Evolutionary conservation across 2,888 invertebrate genomes (phyloP), one percentile per base, ranked within the genome.

Genomic region (Hemaris fuciformis): DNA sequence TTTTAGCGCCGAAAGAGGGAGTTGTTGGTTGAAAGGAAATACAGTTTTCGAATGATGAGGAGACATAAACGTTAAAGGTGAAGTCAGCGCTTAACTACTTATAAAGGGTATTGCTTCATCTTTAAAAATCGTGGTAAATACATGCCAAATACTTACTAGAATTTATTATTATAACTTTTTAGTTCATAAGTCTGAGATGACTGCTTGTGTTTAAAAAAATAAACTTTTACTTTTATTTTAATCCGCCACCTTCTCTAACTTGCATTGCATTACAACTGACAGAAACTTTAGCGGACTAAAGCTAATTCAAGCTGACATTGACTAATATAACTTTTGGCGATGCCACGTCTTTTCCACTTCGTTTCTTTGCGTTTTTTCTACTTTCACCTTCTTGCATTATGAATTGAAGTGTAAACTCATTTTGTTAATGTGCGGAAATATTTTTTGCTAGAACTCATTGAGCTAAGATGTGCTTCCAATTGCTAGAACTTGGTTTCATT

Each of bases 291-390:
- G 62, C 58, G 67, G 65, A 70, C 69, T 71, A 66, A 69, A 72
- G 71, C 74, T 80, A 76, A 80, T 77, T 75, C 66, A 65, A 68
- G 61, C 65, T 74, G 76, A 75, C 79, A 65, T 72, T 77, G 76
- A 80, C 72, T 77, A 75, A 77, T 77, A 74, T 70, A 78, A 75
- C 67, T 76, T 78, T 69, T 59, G 66, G 63, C 65, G 66, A 70
- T 64, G 64, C 61, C 64, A 65, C 66, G 64, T 69, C 65, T 66
- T 64, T 41, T 64, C 56, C 59, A 66, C 64, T 67, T 67, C 61
- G 62, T 46, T 60, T 57, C 57, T 61, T 45, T 15, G 22, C 58
- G 25, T 42, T 64, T 59, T 64, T 60, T 62, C 57, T 43, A 20
- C 41, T 53, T 38, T 60, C 48, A 60, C 42, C 38, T 46, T 60